Evolutionary conservation across 2,888 invertebrate species (phyloP).

Genomic region (Colostygia pectinataria): DNA sequence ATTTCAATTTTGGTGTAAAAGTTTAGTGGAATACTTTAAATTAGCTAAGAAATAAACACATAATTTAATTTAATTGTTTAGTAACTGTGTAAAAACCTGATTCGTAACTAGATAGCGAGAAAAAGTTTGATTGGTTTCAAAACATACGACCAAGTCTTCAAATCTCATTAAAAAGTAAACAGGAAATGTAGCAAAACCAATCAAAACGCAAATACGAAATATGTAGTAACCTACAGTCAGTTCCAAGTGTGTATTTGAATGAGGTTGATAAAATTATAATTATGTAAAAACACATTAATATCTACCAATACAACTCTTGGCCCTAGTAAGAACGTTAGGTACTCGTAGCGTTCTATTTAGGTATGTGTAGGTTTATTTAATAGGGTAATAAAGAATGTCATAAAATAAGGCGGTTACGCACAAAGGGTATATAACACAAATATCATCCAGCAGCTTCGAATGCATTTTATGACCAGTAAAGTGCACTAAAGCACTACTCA

Average conservation of each 20-base stretch:
- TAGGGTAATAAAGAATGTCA: slow-evolving; percentile 29
- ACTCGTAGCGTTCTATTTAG: neutral
- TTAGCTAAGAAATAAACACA: too few relatives aligned
- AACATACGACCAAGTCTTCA: slow-evolving; percentile 63
- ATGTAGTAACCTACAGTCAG: slow-evolving; percentile 2
- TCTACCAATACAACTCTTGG: too few relatives aligned
- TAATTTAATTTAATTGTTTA: neutral
- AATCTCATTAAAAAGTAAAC: slow-evolving; percentile 81
- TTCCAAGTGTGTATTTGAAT: neutral
- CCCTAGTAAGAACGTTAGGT: neutral
- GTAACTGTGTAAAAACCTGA: too few relatives aligned
- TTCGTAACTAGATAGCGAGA: slow-evolving; percentile 39
- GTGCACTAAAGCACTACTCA: slow-evolving; percentile 48
- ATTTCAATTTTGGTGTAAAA: too few relatives aligned
- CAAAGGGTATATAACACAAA: slow-evolving; percentile 37
- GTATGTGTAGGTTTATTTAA: slow-evolving; percentile 2
- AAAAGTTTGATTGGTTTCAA: slow-evolving; percentile 80
- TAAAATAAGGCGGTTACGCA: slow-evolving; percentile 34
- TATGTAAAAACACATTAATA: too few relatives aligned
- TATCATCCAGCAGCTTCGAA: slow-evolving; percentile 43
- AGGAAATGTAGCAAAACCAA: slow-evolving; percentile 70
- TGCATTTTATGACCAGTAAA: slow-evolving; percentile 49
- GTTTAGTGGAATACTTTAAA: too few relatives aligned
- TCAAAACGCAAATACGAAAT: slow-evolving; percentile 55
- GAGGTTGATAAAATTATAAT: too few relatives aligned